These are phyloP conservation scores for Isichthys henryi DNA, from an alignment of 2,113 vertebrate species.

Conservation along the genomic window DNA sequence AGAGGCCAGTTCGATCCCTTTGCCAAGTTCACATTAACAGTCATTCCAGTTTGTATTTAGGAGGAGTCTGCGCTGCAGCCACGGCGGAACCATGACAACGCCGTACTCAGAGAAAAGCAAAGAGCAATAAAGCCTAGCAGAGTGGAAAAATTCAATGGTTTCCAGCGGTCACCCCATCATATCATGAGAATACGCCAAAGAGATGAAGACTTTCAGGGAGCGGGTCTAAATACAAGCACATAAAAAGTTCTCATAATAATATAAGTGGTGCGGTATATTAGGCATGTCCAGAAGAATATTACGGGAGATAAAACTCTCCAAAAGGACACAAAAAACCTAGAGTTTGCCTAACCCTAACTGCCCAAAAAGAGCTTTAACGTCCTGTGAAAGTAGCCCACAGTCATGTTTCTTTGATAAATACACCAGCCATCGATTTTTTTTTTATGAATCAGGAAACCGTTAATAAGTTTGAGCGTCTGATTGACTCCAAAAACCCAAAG, in stretches of 20 bases:
- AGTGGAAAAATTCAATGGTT: not conserved
- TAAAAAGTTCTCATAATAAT: not conserved
- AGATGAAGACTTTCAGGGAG: not conserved
- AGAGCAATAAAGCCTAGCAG: not conserved
- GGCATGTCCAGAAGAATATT: not conserved
- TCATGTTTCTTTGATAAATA: not conserved
- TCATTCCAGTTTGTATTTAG: slow-evolving; percentile 14
- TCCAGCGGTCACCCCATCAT: not conserved
- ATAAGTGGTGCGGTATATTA: not conserved
- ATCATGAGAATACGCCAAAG: not conserved
- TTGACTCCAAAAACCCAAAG: not conserved
- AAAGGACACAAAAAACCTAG: not conserved
- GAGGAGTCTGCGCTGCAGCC: not conserved
- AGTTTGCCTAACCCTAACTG: not conserved
- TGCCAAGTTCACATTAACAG: slow-evolving; percentile 11
- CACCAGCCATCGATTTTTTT: not conserved
- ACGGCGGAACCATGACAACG: slow-evolving; percentile 20
- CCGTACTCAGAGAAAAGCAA: not conserved
- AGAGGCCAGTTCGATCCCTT: not conserved
- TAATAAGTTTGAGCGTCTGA: not conserved
- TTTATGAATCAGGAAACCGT: not conserved
- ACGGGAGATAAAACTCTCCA: not conserved
- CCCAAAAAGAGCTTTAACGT: not conserved
- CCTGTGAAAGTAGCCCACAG: not conserved
- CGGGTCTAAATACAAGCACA: not conserved